Conservation (phyloP, 1,140 invertebrate genomes). For the Drosophila dunni region DNA sequence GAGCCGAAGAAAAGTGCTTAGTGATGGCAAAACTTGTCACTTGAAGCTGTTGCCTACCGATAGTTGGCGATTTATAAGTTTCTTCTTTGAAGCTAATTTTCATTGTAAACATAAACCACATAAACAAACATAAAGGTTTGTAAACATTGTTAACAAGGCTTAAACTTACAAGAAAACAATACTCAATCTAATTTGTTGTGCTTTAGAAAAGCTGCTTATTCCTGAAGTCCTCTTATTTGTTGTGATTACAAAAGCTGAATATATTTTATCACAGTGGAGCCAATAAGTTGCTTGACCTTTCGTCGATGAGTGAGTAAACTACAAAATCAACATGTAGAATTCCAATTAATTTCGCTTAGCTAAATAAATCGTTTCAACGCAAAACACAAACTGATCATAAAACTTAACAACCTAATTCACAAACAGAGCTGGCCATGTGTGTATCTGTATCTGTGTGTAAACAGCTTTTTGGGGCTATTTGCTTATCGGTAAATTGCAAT, state of each 20-base stretch:
- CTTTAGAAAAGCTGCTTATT: not conserved
- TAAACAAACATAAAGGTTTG: not conserved
- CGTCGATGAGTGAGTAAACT: conserved; percentile 21
- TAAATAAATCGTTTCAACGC: conserved; percentile 81
- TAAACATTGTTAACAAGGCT: not conserved
- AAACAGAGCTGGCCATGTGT: conserved; percentile 34
- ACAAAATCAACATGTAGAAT: conserved; percentile 81
- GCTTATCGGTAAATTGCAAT: conserved; percentile 78
- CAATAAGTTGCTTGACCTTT: conserved; percentile 25
- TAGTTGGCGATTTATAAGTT: conserved; percentile 4
- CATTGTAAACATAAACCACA: not conserved
- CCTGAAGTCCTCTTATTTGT: not conserved
- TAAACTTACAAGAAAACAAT: not conserved
- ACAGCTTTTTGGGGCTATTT: conserved; percentile 77
- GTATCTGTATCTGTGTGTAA: conserved; percentile 42
- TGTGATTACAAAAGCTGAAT: not conserved
- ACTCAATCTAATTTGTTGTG: not conserved
- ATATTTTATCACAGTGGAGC: not conserved
- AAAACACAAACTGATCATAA: conserved; percentile 82
- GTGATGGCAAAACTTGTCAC: conserved; percentile 24
- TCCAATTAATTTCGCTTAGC: conserved; percentile 83
- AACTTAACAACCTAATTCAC: conserved; percentile 73
- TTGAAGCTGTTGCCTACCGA: not conserved
- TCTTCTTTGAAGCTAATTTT: too few relatives aligned
- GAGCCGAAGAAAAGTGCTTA: conserved; percentile 8